Evolutionary conservation across 2,113 vertebrate species (phyloP).

Genomic region (Lota lota): DNA sequence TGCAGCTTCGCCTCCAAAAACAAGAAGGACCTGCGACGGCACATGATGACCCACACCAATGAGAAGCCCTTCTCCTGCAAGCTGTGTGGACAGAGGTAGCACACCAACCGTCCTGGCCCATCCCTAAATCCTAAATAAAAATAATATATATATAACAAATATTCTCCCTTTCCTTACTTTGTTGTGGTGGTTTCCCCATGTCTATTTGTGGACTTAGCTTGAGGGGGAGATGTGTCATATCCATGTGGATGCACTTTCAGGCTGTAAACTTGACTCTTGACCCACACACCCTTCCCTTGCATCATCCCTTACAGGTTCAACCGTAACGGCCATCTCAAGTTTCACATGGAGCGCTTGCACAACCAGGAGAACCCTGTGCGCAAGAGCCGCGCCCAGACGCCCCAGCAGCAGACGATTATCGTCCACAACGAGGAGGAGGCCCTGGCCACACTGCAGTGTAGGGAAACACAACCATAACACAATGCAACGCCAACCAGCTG

Average conservation of each 20-base stretch:
- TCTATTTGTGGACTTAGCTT: too few relatives aligned
- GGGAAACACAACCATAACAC: slow-evolving; percentile 9
- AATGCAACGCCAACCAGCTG: not conserved
- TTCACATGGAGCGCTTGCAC: slow-evolving; percentile 95
- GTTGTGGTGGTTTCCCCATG: too few relatives aligned
- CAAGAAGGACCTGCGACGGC: slow-evolving; percentile 95
- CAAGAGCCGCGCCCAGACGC: slow-evolving; percentile 47
- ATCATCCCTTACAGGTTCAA: slow-evolving; percentile 80
- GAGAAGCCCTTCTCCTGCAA: slow-evolving; percentile 96
- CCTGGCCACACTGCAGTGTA: slow-evolving; percentile 83
- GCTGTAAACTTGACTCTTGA: too few relatives aligned
- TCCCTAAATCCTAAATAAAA: too few relatives aligned
- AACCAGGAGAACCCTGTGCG: slow-evolving; percentile 74
- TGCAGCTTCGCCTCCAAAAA: slow-evolving; percentile 99
- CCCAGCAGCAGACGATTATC: slow-evolving; percentile 86
- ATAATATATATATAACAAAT: too few relatives aligned
- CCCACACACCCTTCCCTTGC: too few relatives aligned
- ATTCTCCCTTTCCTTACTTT: too few relatives aligned
- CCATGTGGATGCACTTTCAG: too few relatives aligned
- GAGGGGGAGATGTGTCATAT: too few relatives aligned
- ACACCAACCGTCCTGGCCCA: too few relatives aligned
- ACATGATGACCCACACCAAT: slow-evolving; percentile 95
- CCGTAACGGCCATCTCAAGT: slow-evolving; percentile 95
- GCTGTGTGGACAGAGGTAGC: slow-evolving; percentile 91
- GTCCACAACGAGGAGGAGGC: slow-evolving; percentile 89